phyloP scores from a whole-genome alignment of 2,113 vertebrate genomes.

The Scalopus aquaticus region DNA sequence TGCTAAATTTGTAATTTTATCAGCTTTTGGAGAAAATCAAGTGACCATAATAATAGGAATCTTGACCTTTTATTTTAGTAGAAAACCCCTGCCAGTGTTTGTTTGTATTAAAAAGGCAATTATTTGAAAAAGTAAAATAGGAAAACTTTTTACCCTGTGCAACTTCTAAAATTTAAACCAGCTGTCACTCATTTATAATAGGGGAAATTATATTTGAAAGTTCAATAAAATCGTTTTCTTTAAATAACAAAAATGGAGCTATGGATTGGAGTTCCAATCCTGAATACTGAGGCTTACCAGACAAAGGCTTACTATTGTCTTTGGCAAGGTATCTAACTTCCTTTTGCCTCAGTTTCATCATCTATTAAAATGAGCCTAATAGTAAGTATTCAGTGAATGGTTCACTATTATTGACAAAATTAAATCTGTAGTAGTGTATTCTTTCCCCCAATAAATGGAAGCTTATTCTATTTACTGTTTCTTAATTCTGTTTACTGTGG shows the following conservation, averaged over 20 bases:
- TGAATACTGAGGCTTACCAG: neutral
- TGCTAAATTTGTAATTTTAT: slow-evolving; percentile 39
- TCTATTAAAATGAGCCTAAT: slow-evolving; percentile 25
- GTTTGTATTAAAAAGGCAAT: slow-evolving; percentile 29
- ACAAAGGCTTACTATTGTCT: neutral
- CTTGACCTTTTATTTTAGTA: neutral
- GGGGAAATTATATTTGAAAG: neutral
- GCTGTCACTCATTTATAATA: slow-evolving; percentile 42
- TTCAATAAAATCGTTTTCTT: neutral
- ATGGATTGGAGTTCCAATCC: neutral
- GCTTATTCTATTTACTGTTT: neutral
- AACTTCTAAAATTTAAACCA: slow-evolving; percentile 36
- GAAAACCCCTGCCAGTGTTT: slow-evolving; percentile 26
- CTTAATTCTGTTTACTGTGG: neutral
- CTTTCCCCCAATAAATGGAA: neutral
- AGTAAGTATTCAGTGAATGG: neutral
- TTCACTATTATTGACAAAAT: neutral
- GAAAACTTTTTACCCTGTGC: slow-evolving; percentile 29
- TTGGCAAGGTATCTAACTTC: neutral
- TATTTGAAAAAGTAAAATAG: slow-evolving; percentile 46
- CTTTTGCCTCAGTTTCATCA: slow-evolving; percentile 34
- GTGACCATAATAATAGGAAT: neutral
- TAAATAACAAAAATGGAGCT: neutral
- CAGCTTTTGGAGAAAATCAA: slow-evolving; percentile 15
- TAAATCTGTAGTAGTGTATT: neutral